Evolutionary conservation across 92 coral and sea anemone species (phyloP).

Genomic region (Epizoanthus stellaris): DNA sequence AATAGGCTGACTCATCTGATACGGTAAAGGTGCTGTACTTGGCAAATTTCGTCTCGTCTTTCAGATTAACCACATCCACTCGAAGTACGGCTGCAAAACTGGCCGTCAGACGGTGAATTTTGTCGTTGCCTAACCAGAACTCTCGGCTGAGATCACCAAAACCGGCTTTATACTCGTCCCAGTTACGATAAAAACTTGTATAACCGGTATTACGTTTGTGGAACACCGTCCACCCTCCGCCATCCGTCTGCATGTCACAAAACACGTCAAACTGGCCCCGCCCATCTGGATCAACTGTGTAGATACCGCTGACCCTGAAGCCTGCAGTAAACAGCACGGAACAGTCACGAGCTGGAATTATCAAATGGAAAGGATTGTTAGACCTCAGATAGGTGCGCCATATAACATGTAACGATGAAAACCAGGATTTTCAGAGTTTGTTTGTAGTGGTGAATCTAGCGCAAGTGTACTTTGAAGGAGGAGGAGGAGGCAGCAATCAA

Average conservation of each 20-base stretch:
- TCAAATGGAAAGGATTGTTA: too few species aligned
- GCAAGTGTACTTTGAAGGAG: too few species aligned
- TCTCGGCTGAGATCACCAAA: conserved; percentile 57
- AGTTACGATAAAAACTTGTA: conserved; percentile 45
- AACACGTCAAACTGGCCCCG: conserved; percentile 56
- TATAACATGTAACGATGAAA: too few species aligned
- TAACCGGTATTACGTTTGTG: conserved; percentile 47
- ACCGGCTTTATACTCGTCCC: conserved; percentile 52
- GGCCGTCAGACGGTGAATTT: conserved; percentile 52
- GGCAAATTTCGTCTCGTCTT: conserved; percentile 29
- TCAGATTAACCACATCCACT: conserved; percentile 37
- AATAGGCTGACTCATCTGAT: conserved; percentile 29
- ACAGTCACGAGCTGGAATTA: conserved; percentile 15
- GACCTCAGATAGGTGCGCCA: too few species aligned
- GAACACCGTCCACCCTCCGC: conserved; percentile 66
- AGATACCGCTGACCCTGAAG: conserved; percentile 45
- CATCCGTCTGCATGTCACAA: conserved; percentile 54
- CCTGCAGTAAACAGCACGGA: conserved; percentile 13
- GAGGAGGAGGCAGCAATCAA: too few species aligned
- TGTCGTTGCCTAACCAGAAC: conserved; percentile 62
- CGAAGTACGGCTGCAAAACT: conserved; percentile 50
- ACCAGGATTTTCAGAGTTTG: too few species aligned
- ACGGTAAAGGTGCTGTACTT: conserved; percentile 49
- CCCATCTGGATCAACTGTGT: conserved; percentile 59
- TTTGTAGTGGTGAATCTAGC: too few species aligned